Percentiles rank a stretch among this genome's conserved stretches.
These are phyloP conservation scores for Siderastrea radians DNA, from an alignment of 92 coral and sea anemone species.

Conservation along the genomic window DNA sequence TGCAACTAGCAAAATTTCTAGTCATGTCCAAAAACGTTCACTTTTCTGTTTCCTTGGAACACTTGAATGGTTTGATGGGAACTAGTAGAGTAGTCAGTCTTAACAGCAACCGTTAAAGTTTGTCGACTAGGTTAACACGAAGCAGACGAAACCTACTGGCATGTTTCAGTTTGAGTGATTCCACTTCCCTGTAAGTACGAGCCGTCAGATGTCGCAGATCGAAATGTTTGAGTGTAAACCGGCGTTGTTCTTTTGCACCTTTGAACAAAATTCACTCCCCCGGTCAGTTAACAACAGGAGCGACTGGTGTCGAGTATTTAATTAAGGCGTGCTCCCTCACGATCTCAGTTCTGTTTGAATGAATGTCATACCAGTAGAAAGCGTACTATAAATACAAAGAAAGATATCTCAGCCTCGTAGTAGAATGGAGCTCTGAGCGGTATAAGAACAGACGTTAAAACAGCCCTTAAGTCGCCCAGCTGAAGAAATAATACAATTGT, in stretches of 20 bases:
- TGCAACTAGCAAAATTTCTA: no score
- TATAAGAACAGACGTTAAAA: constrained; percentile 18
- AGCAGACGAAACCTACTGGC: no score
- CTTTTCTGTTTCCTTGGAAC: no score
- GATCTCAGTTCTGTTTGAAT: neutral
- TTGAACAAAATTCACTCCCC: neutral
- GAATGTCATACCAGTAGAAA: constrained; percentile 6
- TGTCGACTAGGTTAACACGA: no score
- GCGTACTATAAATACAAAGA: constrained; percentile 17
- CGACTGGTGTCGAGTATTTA: neutral
- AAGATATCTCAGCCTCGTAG: neutral
- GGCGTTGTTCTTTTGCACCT: neutral
- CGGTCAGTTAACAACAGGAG: neutral
- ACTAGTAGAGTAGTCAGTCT: no score
- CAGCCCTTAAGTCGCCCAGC: constrained; percentile 21
- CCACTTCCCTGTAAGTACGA: no score
- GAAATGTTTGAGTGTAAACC: no score
- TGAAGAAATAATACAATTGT: constrained; percentile 7
- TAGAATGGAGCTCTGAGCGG: constrained; percentile 1
- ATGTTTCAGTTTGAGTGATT: no score
- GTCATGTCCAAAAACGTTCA: no score
- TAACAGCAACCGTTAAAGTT: no score
- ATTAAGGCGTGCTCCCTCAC: neutral
- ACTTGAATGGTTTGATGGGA: no score
- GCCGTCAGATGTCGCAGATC: no score